Base-by-base conservation (phyloP, 2,113 vertebrate genomes). In the Helogale parvula region DNA sequence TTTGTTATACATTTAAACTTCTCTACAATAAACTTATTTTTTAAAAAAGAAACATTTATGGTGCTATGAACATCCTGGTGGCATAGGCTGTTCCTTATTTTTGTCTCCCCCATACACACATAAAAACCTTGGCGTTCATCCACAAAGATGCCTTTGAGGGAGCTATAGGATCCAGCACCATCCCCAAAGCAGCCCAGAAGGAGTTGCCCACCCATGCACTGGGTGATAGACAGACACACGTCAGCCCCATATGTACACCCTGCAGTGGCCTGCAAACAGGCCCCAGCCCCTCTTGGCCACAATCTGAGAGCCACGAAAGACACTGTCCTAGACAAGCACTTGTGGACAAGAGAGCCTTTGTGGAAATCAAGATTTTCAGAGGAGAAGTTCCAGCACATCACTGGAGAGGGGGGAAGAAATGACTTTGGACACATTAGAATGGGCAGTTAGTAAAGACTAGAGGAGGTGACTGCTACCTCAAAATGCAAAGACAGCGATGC, bases 1-100 rank as follows among this genome's bases (percentile, higher is more conserved):
- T 60, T 90, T 86, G 45, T 81, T 66, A 83, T 35, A 33, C 27
- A 57, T 91, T 91, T 66, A 38, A 50, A 79, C n/a, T 91, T 97
- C 72, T 83, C 76, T 80, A 54, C n/a, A 50, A 50, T 72, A 50
- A 84, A 88, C 16, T 74, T 92, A 47, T 14, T 88, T 14, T 88
- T 88, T 89, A 35, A 45, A n/a, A n/a, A 45, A 91, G 17, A 89
- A 88, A 90, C 27, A 72, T 27, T 82, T 82, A 33, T n/a, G 9
- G 35, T 57, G 16, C 54, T 15, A 31, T 84, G 38, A 45, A 63
- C 60, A 45, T 66, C 82, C 65, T 77, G 38, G 23, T 57, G 25
- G 33, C 10, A 47, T 65, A 66, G 45, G 31, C 79, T 35, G 25
- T 66, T 11, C 2, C 41, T 79, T 60, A 57, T 79, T 79, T 79